Evolutionary conservation across 2,797 vertebrate species (phyloP).

Genomic region (Chiropotes sagulatus): DNA sequence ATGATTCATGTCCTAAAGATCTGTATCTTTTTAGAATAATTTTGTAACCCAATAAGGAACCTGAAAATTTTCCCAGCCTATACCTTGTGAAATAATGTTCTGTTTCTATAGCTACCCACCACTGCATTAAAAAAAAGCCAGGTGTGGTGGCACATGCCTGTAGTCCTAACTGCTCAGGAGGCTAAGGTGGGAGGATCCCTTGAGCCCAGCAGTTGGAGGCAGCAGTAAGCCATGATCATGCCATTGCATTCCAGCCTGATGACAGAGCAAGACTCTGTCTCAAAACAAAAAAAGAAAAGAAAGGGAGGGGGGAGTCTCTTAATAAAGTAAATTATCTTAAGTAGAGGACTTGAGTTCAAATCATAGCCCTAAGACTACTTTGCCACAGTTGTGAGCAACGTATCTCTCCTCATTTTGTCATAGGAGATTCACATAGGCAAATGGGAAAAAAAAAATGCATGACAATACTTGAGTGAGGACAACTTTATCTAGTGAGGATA

Average conservation of each 20-base stretch:
- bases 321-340: conserved; percentile 35
- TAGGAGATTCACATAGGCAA: neutral
- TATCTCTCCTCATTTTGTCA: neutral
- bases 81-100: conserved; percentile 7
- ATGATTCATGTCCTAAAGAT: conserved; percentile 54
- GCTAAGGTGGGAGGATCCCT: neutral
- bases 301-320: neutral
- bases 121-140: neutral
- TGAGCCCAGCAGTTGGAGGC: neutral
- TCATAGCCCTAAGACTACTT: neutral
- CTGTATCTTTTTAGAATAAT: conserved; percentile 44
- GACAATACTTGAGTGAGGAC: neutral
- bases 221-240: neutral
- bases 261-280: neutral
- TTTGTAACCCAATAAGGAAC: conserved; percentile 42
- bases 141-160: neutral
- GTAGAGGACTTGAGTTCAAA: conserved; percentile 14
- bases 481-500: conserved; percentile 27
- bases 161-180: neutral
- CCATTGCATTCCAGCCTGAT: neutral
- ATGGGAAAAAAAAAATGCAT: neutral
- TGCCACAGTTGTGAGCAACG: neutral
- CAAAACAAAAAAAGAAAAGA: neutral
- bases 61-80: conserved; percentile 10
- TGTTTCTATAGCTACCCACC: conserved; percentile 34